These are phyloP conservation scores for Desmodus rotundus DNA, from an alignment of 2,113 vertebrate species.

Conservation along the genomic window DNA sequence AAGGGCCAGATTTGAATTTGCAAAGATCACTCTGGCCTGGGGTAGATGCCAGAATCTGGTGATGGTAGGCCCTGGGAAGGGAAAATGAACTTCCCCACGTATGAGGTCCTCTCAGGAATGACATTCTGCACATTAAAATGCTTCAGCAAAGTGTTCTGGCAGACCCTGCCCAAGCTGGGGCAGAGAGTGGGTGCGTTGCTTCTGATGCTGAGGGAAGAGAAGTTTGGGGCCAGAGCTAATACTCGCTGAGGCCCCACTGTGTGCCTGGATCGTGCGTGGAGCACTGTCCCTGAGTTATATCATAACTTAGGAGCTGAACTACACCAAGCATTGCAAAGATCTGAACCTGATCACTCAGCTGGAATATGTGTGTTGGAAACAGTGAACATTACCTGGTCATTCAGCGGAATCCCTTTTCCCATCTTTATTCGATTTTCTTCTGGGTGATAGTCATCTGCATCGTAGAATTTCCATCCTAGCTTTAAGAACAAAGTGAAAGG, in stretches of 20 bases:
- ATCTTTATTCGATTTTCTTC: conserved; percentile 88
- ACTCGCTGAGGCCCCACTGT: accelerated
- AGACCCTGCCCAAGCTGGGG: neutral
- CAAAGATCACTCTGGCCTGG: neutral
- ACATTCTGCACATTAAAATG: neutral
- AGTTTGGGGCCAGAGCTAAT: neutral
- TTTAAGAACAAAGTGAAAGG: conserved; percentile 65
- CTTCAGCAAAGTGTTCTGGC: neutral
- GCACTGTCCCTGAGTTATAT: accelerated
- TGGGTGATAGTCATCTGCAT: conserved; percentile 91
- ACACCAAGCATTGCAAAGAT: neutral
- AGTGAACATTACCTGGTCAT: conserved; percentile 84
- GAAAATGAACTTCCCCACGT: accelerated
- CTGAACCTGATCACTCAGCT: neutral
- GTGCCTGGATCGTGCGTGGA: neutral
- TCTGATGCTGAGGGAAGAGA: neutral
- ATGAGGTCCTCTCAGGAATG: neutral
- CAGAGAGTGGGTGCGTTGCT: neutral
- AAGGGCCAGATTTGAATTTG: neutral
- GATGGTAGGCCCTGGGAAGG: neutral
- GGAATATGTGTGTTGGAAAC: neutral
- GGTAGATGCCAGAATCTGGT: neutral
- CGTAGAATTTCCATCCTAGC: conserved; percentile 90
- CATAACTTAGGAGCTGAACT: neutral
- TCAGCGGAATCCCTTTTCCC: conserved; percentile 85